A percentile compares a stretch with the other conserved stretches of the same genome.
Evolutionary conservation across 1,140 invertebrate genomes (phyloP).

Genomic region (Helicorthomorpha holstii): DNA sequence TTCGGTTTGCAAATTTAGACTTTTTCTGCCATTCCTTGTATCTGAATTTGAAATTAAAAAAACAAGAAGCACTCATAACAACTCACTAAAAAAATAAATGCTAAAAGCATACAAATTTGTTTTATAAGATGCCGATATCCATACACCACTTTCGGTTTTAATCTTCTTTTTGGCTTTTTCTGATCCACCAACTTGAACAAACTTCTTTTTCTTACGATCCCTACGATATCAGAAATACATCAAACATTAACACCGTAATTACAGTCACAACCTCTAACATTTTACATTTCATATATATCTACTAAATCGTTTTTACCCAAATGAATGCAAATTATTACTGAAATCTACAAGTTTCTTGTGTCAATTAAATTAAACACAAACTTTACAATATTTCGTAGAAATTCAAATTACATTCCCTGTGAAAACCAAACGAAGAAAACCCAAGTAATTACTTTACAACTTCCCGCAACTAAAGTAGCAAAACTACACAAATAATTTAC

Average conservation of each 20-base stretch:
- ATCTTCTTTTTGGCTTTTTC: slow-evolving; percentile 59
- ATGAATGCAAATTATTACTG: too few relatives aligned
- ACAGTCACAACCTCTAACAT: too few relatives aligned
- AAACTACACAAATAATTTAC: slow-evolving; percentile 19
- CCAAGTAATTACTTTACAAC: not conserved
- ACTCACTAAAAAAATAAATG: not conserved
- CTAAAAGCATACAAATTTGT: slow-evolving; percentile 50
- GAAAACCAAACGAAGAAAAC: not conserved
- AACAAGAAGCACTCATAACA: too few relatives aligned
- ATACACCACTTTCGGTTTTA: slow-evolving; percentile 80
- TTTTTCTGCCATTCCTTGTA: slow-evolving; percentile 7
- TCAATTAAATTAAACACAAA: too few relatives aligned
- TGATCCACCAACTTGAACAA: slow-evolving; percentile 46
- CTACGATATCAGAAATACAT: too few relatives aligned
- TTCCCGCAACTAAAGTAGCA: not conserved
- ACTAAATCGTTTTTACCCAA: too few relatives aligned
- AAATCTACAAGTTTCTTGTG: too few relatives aligned
- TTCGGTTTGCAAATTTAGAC: not conserved
- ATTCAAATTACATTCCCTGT: not conserved
- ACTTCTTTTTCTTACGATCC: slow-evolving; percentile 86
- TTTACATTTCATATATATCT: too few relatives aligned
- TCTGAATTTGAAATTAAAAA: not conserved
- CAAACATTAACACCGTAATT: too few relatives aligned
- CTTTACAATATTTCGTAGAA: too few relatives aligned
- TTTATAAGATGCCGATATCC: slow-evolving; percentile 87